Percentiles rank a stretch among this genome's conserved stretches.
phyloP scores from a whole-genome alignment of 37 sponge, comb jelly and placozoan species.

The Petrosia ficiformis region DNA sequence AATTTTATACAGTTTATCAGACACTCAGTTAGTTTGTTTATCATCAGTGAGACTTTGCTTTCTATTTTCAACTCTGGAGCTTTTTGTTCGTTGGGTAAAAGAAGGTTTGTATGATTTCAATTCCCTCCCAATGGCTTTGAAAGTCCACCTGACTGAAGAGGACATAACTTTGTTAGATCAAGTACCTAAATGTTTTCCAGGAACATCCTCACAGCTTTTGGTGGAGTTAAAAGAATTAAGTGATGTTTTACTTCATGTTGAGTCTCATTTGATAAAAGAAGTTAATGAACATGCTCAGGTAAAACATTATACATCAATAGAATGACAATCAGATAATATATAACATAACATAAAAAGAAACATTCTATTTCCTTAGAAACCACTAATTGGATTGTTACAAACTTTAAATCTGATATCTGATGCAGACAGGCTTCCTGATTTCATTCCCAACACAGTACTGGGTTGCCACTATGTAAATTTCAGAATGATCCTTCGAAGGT shows the following conservation, averaged over 20 bases:
- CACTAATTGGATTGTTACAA: constrained; percentile 35
- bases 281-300: constrained; percentile 33
- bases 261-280: constrained; percentile 9
- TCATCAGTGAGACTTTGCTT: constrained; percentile 16
- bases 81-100: constrained; percentile 63
- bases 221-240: constrained; percentile 27
- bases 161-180: constrained; percentile 21
- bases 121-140: constrained; percentile 53
- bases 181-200: constrained; percentile 5
- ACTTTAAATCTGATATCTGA: no score
- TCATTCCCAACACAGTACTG: constrained; percentile 37
- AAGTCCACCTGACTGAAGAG: constrained; percentile 37
- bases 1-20: constrained; percentile 8
- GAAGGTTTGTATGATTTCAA: constrained; percentile 75
- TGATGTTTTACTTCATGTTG: constrained; percentile 44
- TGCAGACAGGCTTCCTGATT: constrained; percentile 21
- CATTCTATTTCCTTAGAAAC: no score
- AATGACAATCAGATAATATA: background rate
- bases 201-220: constrained; percentile 10
- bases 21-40: constrained; percentile 23
- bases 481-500: constrained; percentile 52
- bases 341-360: no score
- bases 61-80: constrained; percentile 17
- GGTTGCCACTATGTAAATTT: constrained; percentile 61
- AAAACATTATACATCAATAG: background rate